Evolutionary conservation across 2,113 vertebrate species (phyloP).

Genomic region (Xenus cinereus): DNA sequence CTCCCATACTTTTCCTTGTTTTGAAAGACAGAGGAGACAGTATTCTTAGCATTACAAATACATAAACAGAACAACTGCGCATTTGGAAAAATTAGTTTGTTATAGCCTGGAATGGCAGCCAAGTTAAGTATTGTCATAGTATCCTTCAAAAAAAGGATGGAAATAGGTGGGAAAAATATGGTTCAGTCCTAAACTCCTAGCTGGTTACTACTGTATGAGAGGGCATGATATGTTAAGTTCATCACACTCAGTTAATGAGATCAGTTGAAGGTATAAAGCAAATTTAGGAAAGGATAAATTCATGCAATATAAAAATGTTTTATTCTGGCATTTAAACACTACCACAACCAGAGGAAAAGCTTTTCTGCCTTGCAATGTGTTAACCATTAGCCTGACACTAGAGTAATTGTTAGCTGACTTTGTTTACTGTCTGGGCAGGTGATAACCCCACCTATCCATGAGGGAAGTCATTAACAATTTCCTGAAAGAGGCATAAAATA

Average conservation of each 20-base stretch:
- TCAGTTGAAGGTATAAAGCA: not conserved
- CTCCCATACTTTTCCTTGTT: not conserved
- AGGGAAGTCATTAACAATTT: not conserved
- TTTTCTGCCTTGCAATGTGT: not conserved
- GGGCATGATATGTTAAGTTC: not conserved
- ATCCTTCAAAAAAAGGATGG: not conserved
- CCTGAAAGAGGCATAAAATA: not conserved
- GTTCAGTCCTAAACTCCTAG: not conserved
- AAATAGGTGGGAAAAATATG: not conserved
- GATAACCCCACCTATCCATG: not conserved
- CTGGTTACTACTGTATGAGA: not conserved
- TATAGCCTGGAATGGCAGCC: not conserved
- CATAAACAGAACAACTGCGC: not conserved
- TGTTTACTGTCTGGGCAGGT: slow-evolving; percentile 24
- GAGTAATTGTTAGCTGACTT: not conserved
- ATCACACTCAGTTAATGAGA: not conserved
- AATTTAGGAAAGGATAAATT: not conserved
- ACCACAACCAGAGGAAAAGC: not conserved
- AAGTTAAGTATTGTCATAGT: not conserved
- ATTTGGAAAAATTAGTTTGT: not conserved
- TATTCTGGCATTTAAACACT: not conserved
- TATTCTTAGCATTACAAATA: not conserved
- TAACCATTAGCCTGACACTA: not conserved
- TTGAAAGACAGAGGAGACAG: not conserved
- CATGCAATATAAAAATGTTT: not conserved